These are phyloP conservation scores for Brachyhypopomus gauderio DNA, from an alignment of 2,113 vertebrate species.

Conservation along the genomic window DNA sequence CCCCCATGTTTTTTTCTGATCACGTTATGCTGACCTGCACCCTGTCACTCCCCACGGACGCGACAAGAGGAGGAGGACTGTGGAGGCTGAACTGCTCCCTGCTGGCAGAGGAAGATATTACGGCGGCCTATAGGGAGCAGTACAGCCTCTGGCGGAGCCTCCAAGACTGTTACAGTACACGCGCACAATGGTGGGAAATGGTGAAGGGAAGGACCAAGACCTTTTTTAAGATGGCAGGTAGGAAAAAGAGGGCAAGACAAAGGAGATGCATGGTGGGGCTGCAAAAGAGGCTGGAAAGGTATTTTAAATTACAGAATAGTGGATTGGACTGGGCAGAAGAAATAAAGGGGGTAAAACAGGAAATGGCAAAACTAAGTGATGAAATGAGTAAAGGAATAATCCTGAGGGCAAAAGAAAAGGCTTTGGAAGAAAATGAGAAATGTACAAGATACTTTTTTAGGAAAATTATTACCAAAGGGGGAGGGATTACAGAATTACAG, in stretches of 20 bases:
- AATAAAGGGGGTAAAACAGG: background rate
- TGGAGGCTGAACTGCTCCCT: conserved; percentile 48
- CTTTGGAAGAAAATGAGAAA: conserved; percentile 26
- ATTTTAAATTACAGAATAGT: background rate
- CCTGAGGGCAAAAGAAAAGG: no score
- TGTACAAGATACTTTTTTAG: conserved; percentile 36
- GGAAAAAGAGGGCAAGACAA: background rate
- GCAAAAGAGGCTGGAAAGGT: conserved; percentile 25
- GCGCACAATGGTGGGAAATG: conserved; percentile 41
- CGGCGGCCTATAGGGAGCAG: background rate
- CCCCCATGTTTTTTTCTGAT: conserved; percentile 34
- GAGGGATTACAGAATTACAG: no score
- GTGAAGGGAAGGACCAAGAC: conserved; percentile 5
- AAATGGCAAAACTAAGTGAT: conserved; percentile 38
- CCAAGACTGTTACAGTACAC: conserved; percentile 15
- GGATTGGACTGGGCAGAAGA: conserved; percentile 39
- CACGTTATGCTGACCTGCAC: conserved; percentile 26
- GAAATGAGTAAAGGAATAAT: no score
- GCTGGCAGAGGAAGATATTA: no score
- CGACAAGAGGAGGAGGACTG: background rate
- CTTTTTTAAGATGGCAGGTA: background rate
- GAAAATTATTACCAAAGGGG: no score
- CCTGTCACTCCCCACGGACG: background rate
- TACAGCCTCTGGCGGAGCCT: conserved; percentile 35
- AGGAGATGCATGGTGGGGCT: conserved; percentile 22